Base-by-base conservation (phyloP, 1,140 invertebrate species). In the Phortica variegata region DNA sequence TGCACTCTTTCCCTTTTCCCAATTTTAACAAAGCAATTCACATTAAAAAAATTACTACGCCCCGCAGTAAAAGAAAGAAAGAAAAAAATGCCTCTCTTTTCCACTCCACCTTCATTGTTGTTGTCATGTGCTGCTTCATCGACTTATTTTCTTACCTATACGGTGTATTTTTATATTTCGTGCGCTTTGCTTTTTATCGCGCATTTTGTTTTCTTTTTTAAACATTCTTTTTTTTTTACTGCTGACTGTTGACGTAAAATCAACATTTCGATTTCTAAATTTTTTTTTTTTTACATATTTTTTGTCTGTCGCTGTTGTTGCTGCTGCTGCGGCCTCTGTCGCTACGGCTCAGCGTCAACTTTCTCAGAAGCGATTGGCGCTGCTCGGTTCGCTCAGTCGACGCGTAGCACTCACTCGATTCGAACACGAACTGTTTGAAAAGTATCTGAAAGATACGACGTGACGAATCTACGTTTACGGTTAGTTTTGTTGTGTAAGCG, bases 181-280 rank as follows among this genome's bases (percentile, higher is more conserved):
- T 26, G 23, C 23, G 10, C 5, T 10, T 6, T 10, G 10, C 10
- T 53, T 65, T 65, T 65, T 65, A 65, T 65, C 60, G 48, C 53
- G 52, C 56, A 54, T 55, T 66, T 53, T 54, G 52, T 53, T 68
- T 52, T 47, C 47, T 42, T 50, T 34, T 29, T 45, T 29, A 46
- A 40, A 29, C 40, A 23, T 32, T 15, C 26, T 32, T 38, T 2
- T 18, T 16, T 21, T 12, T 29, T 29, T 20, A 21, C 15, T 36
- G 29, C 23, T 33, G 47, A 19, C 46, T 46, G 43, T 33, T 17
- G 42, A 34, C 13, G 16, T 10, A 36, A 49, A 51, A 49, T 40
- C 51, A 49, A 47, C 38, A 66, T 62, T 63, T 68, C 57, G 54
- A 63, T 68, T 68, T 68, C 60, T 63, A 69, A 52, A 66, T 55